A percentile compares a stretch with the other conserved stretches of the same genome.
These are phyloP conservation scores for Laterallus jamaicensis DNA, from an alignment of 2,113 vertebrate species.

Conservation along the genomic window DNA sequence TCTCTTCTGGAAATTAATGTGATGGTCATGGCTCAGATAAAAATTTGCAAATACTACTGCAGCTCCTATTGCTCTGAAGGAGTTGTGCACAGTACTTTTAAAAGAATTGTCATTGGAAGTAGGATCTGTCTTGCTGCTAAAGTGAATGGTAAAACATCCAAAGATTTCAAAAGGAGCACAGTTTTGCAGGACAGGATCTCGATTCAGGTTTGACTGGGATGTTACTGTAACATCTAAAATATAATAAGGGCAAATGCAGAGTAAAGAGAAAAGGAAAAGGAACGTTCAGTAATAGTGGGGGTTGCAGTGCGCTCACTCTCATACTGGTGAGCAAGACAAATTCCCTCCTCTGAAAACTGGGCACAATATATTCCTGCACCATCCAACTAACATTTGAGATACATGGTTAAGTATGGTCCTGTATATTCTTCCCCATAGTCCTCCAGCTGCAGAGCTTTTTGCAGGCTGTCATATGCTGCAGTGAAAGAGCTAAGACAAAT, in stretches of 20 bases:
- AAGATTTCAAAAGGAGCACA: not conserved
- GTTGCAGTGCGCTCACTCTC: not conserved
- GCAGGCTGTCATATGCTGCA: not conserved
- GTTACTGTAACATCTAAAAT: not conserved
- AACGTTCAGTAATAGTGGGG: not conserved
- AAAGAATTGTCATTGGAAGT: not conserved
- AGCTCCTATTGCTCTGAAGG: not conserved
- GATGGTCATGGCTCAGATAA: not conserved
- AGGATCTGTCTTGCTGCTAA: not conserved
- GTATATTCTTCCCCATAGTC: not conserved
- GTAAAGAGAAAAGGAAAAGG: not conserved
- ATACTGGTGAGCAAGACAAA: not conserved
- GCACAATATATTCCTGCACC: not conserved
- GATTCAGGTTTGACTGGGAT: not conserved
- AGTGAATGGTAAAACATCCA: not conserved
- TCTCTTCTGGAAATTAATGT: not conserved
- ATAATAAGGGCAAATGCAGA: not conserved
- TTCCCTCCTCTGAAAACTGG: not conserved
- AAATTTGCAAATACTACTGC: not conserved
- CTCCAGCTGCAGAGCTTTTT: not conserved
- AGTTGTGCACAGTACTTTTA: not conserved
- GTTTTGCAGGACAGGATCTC: not conserved
- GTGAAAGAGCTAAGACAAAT: not conserved
- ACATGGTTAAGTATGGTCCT: not conserved
- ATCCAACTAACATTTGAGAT: not conserved